These are phyloP conservation scores for Mesocentrotus franciscanus DNA, from an alignment of 53 echinoderm and acorn worm species.

Conservation along the genomic window DNA sequence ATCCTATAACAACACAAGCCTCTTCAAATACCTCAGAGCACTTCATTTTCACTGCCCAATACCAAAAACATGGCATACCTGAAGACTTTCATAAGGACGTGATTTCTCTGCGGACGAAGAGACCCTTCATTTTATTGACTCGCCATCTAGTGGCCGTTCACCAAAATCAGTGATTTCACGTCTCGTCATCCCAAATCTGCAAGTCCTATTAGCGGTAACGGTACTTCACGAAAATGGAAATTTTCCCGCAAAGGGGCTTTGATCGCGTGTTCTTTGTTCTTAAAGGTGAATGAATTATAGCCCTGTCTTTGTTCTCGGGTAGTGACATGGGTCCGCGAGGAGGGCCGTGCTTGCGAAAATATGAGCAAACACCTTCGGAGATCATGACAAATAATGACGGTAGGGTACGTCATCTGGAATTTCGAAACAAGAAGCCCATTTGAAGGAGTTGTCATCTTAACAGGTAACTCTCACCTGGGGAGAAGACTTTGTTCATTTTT, in stretches of 20 bases:
- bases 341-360: conserved; percentile 9
- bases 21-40: not conserved
- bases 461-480: not conserved
- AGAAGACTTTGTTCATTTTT: not conserved
- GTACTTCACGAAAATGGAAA: conserved; percentile 59
- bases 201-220: conserved; percentile 36
- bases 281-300: not conserved
- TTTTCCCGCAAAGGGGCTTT: not conserved
- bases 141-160: conserved; percentile 39
- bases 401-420: conserved; percentile 42
- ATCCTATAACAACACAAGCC: not conserved
- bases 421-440: conserved; percentile 4
- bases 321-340: not conserved
- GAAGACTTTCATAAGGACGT: not conserved
- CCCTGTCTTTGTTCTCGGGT: not conserved
- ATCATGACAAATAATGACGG: conserved; percentile 55
- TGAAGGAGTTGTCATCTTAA: conserved; percentile 14
- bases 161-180: conserved; percentile 39
- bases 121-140: conserved; percentile 43
- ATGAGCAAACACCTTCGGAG: not conserved
- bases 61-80: not conserved
- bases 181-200: conserved; percentile 33
- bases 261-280: conserved; percentile 29
- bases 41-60: not conserved
- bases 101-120: conserved; percentile 31